Evolutionary conservation across 2,113 vertebrate genomes (phyloP).

Genomic region (Columbina picui): DNA sequence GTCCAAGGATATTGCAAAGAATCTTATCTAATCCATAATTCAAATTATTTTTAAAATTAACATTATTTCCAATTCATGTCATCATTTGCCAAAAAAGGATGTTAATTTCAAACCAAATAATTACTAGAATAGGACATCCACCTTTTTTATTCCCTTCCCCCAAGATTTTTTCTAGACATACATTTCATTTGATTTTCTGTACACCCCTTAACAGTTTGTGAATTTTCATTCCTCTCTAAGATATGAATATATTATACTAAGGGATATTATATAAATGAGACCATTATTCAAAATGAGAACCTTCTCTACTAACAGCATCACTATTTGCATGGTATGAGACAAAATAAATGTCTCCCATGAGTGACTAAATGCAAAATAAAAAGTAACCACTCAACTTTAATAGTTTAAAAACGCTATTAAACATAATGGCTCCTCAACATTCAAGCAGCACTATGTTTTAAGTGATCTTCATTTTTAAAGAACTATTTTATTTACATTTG

Average conservation of each 20-base stretch:
- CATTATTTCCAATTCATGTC: conserved; percentile 5
- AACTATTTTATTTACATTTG: conserved; percentile 84
- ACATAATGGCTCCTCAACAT: conserved; percentile 81
- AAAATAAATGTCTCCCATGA: conserved; percentile 85
- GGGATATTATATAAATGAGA: conserved; percentile 78
- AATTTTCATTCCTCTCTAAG: conserved; percentile 63
- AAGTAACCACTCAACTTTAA: conserved; percentile 86
- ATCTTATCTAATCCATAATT: not conserved
- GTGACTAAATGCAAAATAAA: conserved; percentile 88
- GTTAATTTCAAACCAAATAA: not conserved
- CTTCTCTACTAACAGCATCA: conserved; percentile 73
- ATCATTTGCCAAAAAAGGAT: not conserved
- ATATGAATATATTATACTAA: conserved; percentile 75
- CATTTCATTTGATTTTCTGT: conserved; percentile 49
- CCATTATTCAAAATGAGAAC: conserved; percentile 80
- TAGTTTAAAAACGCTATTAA: conserved; percentile 87
- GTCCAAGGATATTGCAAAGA: conserved; percentile 36
- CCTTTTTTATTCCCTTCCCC: not conserved
- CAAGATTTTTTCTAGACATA: conserved; percentile 22
- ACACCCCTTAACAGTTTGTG: conserved; percentile 57
- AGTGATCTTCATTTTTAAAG: conserved; percentile 81
- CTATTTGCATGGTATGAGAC: conserved; percentile 78
- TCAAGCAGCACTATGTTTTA: conserved; percentile 79
- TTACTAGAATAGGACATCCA: not conserved
- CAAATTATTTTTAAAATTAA: not conserved